These are phyloP conservation scores for Intellagama lesueurii DNA, from an alignment of 2,797 vertebrate species.

Conservation along the genomic window DNA sequence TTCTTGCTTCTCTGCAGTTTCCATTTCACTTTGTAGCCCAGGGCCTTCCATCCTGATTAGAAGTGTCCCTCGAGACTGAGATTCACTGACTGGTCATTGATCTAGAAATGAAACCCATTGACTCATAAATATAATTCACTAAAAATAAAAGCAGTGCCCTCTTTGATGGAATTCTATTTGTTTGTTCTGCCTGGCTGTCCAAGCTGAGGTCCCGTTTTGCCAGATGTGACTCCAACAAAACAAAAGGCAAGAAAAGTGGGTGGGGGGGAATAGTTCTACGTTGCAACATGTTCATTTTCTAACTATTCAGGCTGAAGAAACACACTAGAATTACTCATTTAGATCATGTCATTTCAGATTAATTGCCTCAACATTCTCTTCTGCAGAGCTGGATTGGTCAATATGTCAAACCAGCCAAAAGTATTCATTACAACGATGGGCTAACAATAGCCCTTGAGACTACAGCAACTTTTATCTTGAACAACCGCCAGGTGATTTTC, in stretches of 20 bases:
- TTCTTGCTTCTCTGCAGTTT: slow-evolving; percentile 29
- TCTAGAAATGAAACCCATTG: slow-evolving; percentile 4
- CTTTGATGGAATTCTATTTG: fast-evolving
- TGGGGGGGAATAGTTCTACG: not conserved
- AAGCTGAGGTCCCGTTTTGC: not conserved
- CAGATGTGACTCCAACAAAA: not conserved
- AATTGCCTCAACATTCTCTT: slow-evolving; percentile 30
- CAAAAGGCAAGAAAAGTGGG: not conserved
- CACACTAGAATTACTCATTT: slow-evolving; percentile 29
- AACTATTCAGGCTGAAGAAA: slow-evolving; percentile 33
- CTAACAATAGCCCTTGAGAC: slow-evolving; percentile 8
- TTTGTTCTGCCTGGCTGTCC: slow-evolving; percentile 14
- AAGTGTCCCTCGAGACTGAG: slow-evolving; percentile 59
- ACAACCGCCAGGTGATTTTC: slow-evolving; percentile 13
- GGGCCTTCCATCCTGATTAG: slow-evolving; percentile 50
- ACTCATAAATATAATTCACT: slow-evolving; percentile 26
- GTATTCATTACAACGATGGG: slow-evolving; percentile 18
- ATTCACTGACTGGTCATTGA: slow-evolving; percentile 60
- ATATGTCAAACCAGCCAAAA: slow-evolving; percentile 24
- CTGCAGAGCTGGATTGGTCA: slow-evolving; percentile 21
- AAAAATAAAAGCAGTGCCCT: not conserved
- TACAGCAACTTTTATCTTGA: slow-evolving; percentile 14
- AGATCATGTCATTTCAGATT: slow-evolving; percentile 36
- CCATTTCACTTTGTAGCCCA: slow-evolving; percentile 2
- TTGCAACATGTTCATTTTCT: slow-evolving; percentile 21